phyloP scores from a whole-genome alignment of 2,888 invertebrate genomes.

The Phrixothrix hirtus region DNA sequence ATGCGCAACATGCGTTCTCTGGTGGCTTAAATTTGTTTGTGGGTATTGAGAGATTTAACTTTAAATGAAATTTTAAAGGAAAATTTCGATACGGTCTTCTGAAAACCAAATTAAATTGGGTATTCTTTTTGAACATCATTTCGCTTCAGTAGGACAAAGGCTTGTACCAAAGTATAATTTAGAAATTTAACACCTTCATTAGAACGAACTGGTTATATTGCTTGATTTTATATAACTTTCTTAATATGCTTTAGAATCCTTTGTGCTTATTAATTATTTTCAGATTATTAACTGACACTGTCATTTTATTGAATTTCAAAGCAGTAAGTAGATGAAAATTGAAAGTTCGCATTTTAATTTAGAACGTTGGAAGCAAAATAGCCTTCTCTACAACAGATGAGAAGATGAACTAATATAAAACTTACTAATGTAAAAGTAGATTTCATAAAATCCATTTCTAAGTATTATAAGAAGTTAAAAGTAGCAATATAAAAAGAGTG shows the following conservation, averaged over 20 bases:
- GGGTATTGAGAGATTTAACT: slow-evolving; percentile 24
- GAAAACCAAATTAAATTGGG: slow-evolving; percentile 23
- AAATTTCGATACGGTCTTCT: slow-evolving; percentile 18
- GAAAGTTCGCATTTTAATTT: too few species aligned
- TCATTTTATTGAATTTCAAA: slow-evolving; percentile 3
- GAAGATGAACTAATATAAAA: too few species aligned
- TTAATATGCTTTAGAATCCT: slow-evolving; percentile 12
- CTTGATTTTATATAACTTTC: slow-evolving; percentile 14
- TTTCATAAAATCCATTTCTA: too few species aligned
- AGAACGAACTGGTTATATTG: slow-evolving; percentile 9
- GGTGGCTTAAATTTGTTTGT: slow-evolving; percentile 27
- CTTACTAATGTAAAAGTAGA: too few species aligned
- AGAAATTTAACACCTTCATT: slow-evolving; percentile 23
- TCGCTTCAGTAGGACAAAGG: slow-evolving; percentile 15
- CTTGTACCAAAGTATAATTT: slow-evolving; percentile 17
- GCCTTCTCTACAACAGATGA: too few species aligned
- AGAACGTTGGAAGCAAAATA: too few species aligned
- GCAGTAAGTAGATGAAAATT: neutral
- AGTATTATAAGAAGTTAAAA: too few species aligned
- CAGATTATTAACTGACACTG: slow-evolving; percentile 8
- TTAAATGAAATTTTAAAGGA: slow-evolving; percentile 24
- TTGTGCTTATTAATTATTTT: slow-evolving; percentile 11
- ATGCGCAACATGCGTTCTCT: slow-evolving; percentile 21
- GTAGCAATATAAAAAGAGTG: too few species aligned
- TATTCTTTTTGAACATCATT: slow-evolving; percentile 20